A percentile compares a stretch with the other conserved stretches of the same genome.
These are phyloP conservation scores for Scaptodrosophila latifasciaeformis DNA, from an alignment of 2,888 invertebrate species.

Conservation along the genomic window DNA sequence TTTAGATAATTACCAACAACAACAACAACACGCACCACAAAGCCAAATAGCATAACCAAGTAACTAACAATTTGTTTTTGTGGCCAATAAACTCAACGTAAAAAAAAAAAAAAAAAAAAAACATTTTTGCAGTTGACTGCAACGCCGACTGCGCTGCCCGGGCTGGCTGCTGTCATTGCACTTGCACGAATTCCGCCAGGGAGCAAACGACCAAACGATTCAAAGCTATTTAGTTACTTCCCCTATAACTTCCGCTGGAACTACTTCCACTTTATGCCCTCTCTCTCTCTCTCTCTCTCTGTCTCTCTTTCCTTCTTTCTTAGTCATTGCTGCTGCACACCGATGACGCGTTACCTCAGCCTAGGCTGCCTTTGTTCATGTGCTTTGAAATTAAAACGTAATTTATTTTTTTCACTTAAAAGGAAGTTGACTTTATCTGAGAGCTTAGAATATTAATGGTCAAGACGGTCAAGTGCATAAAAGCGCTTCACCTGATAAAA, in stretches of 20 bases:
- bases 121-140: conserved; percentile 14
- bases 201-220: too few species aligned
- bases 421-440: conserved; percentile 55
- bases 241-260: conserved; percentile 22
- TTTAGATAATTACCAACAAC: conserved; percentile 43
- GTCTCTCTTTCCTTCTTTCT: background rate
- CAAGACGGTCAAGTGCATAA: background rate
- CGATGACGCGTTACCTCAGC: conserved; percentile 49
- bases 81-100: conserved; percentile 59
- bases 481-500: too few species aligned
- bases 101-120: too few species aligned
- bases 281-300: too few species aligned
- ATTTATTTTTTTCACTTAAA: too few species aligned
- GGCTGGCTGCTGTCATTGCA: conserved; percentile 10
- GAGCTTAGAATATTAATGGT: conserved; percentile 10
- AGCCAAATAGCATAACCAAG: too few species aligned
- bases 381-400: conserved; percentile 14
- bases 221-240: conserved; percentile 3
- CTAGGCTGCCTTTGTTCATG: background rate
- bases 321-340: conserved; percentile 16
- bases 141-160: conserved; percentile 19
- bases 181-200: conserved; percentile 23
- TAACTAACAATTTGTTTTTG: conserved; percentile 30
- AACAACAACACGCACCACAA: conserved; percentile 6
- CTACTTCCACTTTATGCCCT: too few species aligned